A percentile compares a stretch with the other conserved stretches of the same genome.
Conservation (phyloP, 2,888 invertebrate genomes). For the Margaritifera margaritifera region DNA sequence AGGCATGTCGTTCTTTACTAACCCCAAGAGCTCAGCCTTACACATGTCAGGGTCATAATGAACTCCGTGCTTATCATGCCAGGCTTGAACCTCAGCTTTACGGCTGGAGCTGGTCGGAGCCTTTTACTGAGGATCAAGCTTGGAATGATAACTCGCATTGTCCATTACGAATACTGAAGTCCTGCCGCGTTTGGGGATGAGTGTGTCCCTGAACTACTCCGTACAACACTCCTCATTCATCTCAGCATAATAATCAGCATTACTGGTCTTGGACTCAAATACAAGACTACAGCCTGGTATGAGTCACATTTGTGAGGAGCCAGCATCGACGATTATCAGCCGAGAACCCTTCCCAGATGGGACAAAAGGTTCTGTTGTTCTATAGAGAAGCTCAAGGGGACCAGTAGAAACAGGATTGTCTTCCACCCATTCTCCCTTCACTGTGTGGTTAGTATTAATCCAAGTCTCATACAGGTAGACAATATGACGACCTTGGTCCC, state of each 20-base stretch:
- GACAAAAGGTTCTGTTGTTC: no score
- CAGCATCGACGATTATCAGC: no score
- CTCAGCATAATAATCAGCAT: constrained; percentile 20
- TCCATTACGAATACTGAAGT: constrained; percentile 17
- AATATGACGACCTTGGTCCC: no score
- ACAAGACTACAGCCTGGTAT: constrained; percentile 2
- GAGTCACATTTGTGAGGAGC: constrained; percentile 6
- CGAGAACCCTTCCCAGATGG: no score
- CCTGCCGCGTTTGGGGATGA: constrained; percentile 13
- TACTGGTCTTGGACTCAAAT: constrained; percentile 12
- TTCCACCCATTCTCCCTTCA: no score
- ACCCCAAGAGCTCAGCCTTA: constrained; percentile 12
- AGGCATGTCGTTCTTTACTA: constrained; percentile 6
- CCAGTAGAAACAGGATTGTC: no score
- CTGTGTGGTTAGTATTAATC: no score
- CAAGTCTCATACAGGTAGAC: no score
- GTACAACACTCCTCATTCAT: constrained; percentile 20
- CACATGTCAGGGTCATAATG: constrained; percentile 1
- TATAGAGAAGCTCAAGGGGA: no score
- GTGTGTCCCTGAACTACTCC: no score
- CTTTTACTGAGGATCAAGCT: no score
- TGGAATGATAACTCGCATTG: no score
- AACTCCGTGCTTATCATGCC: constrained; percentile 6
- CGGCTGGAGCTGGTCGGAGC: constrained; percentile 10
- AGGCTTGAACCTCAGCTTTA: constrained; percentile 13